Percentiles rank a stretch among this genome's conserved stretches.
Evolutionary conservation across 2,888 invertebrate genomes (phyloP).

Genomic region (Pyrgus malvae): DNA sequence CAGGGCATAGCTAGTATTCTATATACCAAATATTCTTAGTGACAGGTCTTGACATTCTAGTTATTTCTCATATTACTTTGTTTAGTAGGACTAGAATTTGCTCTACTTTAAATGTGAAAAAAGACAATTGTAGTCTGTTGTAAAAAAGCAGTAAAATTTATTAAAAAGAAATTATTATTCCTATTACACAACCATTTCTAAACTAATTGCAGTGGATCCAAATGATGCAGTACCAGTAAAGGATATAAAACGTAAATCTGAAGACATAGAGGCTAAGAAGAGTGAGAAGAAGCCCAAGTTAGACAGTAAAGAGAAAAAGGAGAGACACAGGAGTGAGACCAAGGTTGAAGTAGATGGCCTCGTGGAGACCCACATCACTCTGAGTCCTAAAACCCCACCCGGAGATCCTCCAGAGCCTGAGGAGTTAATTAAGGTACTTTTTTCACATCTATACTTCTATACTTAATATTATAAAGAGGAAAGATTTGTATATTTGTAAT

Average conservation of each 20-base stretch:
- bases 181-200: neutral
- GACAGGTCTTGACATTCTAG: too few relatives aligned
- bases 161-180: neutral
- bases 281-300: conserved; percentile 60
- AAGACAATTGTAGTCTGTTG: too few relatives aligned
- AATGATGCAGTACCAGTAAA: conserved; percentile 61
- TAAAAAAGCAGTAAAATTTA: too few relatives aligned
- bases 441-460: too few relatives aligned
- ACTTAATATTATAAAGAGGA: too few relatives aligned
- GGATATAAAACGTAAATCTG: conserved; percentile 58
- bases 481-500: too few relatives aligned
- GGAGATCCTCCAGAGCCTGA: conserved; percentile 96
- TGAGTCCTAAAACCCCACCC: conserved; percentile 90
- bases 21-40: too few relatives aligned
- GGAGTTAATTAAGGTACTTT: conserved; percentile 89
- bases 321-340: conserved; percentile 69
- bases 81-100: too few relatives aligned
- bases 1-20: too few relatives aligned
- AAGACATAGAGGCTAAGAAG: conserved; percentile 55
- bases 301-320: conserved; percentile 49
- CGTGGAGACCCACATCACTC: conserved; percentile 87
- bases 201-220: conserved; percentile 62
- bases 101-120: too few relatives aligned
- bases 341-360: conserved; percentile 85
- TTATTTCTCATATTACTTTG: too few relatives aligned